A percentile compares a stretch with the other conserved stretches of the same genome.
Evolutionary conservation across 2,113 vertebrate genomes (phyloP).

Genomic region (Acanthisitta chloris): DNA sequence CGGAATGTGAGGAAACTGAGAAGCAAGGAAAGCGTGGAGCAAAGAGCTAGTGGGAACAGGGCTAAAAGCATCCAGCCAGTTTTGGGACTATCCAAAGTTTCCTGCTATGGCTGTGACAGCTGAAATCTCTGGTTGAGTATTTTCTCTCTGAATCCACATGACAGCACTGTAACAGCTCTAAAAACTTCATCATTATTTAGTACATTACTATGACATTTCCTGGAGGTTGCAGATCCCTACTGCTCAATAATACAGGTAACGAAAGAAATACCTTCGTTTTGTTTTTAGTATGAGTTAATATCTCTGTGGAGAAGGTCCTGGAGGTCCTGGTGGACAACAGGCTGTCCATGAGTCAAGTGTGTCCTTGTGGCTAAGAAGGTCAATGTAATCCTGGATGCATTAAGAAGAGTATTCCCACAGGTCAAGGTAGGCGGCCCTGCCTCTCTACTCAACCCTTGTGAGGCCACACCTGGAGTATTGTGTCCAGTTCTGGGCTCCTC

Average conservation of each 20-base stretch:
- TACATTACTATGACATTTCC: background rate
- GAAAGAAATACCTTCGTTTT: background rate
- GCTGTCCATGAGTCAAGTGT: too few relatives aligned
- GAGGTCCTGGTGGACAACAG: too few relatives aligned
- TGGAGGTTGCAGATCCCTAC: background rate
- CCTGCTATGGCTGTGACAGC: background rate
- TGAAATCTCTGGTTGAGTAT: conserved; percentile 10
- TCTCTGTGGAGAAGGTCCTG: too few relatives aligned
- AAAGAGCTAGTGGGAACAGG: background rate
- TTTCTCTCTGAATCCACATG: conserved; percentile 8
- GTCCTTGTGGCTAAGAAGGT: too few relatives aligned
- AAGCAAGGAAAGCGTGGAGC: background rate
- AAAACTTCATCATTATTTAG: background rate
- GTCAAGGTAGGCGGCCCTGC: too few relatives aligned
- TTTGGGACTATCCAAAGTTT: background rate
- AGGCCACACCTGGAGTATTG: too few relatives aligned
- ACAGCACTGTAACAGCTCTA: background rate
- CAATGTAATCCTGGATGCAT: too few relatives aligned
- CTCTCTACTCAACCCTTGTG: too few relatives aligned
- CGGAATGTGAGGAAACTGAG: background rate
- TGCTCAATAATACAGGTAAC: background rate
- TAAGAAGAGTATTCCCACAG: too few relatives aligned
- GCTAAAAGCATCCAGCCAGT: background rate
- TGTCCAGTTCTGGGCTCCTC: too few relatives aligned
- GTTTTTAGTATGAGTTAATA: background rate